Conservation (phyloP, 2,113 vertebrate genomes). For the Beaufortia kweichowensis region DNA sequence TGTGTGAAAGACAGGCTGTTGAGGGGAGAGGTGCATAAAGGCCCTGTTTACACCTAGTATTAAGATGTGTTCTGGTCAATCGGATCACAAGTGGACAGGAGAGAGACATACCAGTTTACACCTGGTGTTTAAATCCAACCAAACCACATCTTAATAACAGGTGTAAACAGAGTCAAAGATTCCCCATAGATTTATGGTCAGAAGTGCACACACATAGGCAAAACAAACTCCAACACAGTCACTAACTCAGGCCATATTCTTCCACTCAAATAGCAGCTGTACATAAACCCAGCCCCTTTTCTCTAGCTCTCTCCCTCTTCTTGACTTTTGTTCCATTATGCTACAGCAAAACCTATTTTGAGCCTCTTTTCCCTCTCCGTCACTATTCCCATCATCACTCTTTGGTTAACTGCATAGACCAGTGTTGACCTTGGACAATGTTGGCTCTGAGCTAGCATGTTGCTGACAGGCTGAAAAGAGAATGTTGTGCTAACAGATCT, state of each 20-base stretch:
- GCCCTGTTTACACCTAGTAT: too few relatives aligned
- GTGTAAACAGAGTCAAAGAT: neutral
- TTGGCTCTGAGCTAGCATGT: conserved; percentile 1
- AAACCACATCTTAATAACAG: too few relatives aligned
- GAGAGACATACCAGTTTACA: too few relatives aligned
- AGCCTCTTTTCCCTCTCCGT: conserved; percentile 53
- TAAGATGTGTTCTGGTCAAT: too few relatives aligned
- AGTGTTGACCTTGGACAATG: conserved; percentile 50
- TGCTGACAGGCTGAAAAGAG: conserved; percentile 6
- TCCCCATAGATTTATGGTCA: neutral
- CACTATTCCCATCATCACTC: conserved; percentile 55
- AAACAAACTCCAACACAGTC: conserved; percentile 32
- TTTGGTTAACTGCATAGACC: conserved; percentile 41
- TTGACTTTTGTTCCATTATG: conserved; percentile 42
- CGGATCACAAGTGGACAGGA: too few relatives aligned
- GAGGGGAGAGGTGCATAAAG: neutral
- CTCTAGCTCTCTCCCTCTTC: conserved; percentile 39
- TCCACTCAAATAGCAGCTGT: conserved; percentile 35
- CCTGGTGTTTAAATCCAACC: too few relatives aligned
- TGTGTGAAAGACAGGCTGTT: neutral
- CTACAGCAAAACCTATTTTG: conserved; percentile 67
- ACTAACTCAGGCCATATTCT: conserved; percentile 30
- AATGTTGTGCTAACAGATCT: neutral
- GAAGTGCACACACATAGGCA: conserved; percentile 1
- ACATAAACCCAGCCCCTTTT: conserved; percentile 28